Evolutionary conservation across 2,113 vertebrate genomes (phyloP), one percentile per base, ranked within the genome.

Genomic region (Mormoops blainvillei): DNA sequence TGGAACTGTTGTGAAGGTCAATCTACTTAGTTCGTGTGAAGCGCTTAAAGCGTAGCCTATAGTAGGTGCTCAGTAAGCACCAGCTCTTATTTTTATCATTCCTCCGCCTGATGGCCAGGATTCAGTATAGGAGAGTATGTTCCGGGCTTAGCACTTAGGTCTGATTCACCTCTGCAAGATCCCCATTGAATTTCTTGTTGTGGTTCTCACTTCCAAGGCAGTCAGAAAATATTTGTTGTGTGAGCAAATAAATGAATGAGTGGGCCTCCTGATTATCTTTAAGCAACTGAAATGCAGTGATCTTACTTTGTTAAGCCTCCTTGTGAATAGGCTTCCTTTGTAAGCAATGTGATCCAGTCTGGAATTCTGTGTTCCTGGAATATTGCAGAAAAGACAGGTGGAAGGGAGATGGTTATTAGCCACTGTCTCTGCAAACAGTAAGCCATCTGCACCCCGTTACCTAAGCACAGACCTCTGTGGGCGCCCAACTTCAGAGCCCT

Each of bases 401-500:
- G 90, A 89, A 80, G 50, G 56, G 41, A 85, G 78, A 74, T 26
- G 43, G 73, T 95, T 26, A 83, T 96, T 56, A 96, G 85, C 76
- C 86, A 45, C 67, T 1, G 7, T 85, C 94, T 94, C 94, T 86
- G 88, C 94, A 83, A 95, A 87, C 68, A 8, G 68, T 67, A 50
- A n/a, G 74, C 95, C 97, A 98, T 95, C 93, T 94, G 94, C 78
- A 93, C 93, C 88, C 97, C 67, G 20, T 97, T 97, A 86, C 96
- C 93, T 96, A 93, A 97, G 95, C 93, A 95, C 91, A 94, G 94
- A 96, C 94, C 97, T 97, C 96, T 82, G 94, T 97, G 95, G 96
- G 96, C 87, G 74, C 94, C 91, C 33, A 95, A 94, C 94, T 97
- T 96, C 91, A 97, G 96, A 98, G 94, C 89, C 93, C 95, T 87